Percentiles rank a stretch among this genome's conserved stretches.
phyloP scores from a whole-genome alignment of 1,140 invertebrate species.

The Lepidotrigona ventralis region DNA sequence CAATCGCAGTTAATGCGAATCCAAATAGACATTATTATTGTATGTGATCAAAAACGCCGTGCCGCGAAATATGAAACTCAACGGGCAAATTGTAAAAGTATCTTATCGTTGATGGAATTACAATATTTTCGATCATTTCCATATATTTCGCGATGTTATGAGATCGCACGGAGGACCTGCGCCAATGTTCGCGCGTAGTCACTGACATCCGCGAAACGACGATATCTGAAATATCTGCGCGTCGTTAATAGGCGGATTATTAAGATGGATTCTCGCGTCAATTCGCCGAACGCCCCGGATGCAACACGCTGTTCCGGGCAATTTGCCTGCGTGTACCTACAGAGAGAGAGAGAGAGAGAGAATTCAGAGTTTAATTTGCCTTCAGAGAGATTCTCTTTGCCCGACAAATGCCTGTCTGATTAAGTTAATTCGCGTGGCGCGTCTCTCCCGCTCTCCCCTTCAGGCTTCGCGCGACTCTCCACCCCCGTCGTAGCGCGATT shows the following conservation, averaged over 20 bases:
- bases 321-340: conserved; percentile 32
- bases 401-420: conserved; percentile 51
- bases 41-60: no score
- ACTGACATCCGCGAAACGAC: conserved; percentile 11
- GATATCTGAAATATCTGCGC: conserved; percentile 24
- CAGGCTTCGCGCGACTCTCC: no score
- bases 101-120: no score
- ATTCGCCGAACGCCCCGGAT: conserved; percentile 18
- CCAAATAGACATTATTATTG: not conserved
- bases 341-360: no score
- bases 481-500: not conserved
- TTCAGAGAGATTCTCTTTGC: conserved; percentile 39
- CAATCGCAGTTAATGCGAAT: not conserved
- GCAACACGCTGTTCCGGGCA: conserved; percentile 26
- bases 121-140: not conserved
- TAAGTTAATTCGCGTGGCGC: conserved; percentile 27
- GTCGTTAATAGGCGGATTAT: conserved; percentile 34
- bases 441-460: no score
- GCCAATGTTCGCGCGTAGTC: not conserved
- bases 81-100: not conserved
- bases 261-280: conserved; percentile 47
- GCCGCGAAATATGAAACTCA: not conserved
- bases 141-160: not conserved
- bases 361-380: conserved; percentile 17
- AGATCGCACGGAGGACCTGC: no score